These are phyloP conservation scores for Melospiza melodia DNA, from an alignment of 2,113 vertebrate species.

Conservation along the genomic window DNA sequence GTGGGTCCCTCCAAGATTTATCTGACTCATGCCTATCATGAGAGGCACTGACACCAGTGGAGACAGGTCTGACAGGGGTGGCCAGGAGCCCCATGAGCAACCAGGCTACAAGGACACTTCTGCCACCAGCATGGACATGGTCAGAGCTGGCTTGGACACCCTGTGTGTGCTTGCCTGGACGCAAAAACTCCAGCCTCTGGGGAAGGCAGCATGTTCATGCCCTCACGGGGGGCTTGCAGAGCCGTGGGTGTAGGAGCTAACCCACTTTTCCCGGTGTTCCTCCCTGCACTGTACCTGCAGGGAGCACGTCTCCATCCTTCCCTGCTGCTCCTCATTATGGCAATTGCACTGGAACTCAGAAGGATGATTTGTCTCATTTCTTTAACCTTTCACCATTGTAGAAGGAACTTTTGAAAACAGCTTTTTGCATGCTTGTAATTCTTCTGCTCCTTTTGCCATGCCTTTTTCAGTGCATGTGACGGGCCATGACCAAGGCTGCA, in stretches of 20 bases:
- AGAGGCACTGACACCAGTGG: neutral
- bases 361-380: no score
- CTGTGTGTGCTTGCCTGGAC: no score
- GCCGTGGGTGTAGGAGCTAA: neutral
- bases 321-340: neutral
- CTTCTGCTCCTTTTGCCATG: no score
- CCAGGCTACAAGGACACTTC: neutral
- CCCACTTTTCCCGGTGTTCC: neutral
- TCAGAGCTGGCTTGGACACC: neutral
- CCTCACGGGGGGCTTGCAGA: neutral
- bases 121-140: rapidly evolving
- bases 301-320: rapidly evolving
- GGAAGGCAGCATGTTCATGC: neutral
- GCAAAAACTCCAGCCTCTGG: rapidly evolving
- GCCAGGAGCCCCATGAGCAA: rapidly evolving
- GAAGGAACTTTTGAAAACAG: no score
- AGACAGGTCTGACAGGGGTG: neutral
- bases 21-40: rapidly evolving
- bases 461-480: no score
- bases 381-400: no score
- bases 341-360: no score
- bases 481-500: no score
- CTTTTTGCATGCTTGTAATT: no score
- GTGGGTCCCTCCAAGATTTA: neutral
- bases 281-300: neutral